Evolutionary conservation across 2,888 invertebrate species (phyloP), one percentile per base, ranked within the genome.

Genomic region (Temnothorax rugatulus): DNA sequence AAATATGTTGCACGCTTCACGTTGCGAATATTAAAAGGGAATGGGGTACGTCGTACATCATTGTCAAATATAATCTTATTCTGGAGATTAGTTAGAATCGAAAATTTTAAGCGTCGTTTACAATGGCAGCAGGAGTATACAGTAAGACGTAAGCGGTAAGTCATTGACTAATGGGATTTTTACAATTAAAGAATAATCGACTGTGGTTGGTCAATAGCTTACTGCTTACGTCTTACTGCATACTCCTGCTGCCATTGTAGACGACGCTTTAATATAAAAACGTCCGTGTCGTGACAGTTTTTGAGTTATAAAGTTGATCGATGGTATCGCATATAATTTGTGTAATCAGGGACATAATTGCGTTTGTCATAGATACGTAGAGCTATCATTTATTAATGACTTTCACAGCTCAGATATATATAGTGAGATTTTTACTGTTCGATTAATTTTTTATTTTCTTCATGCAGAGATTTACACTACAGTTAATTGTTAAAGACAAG

Each of bases 1-100:
- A 64, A 75, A 29, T 75, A 68, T 68, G 66, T 68, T 68, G 47
- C 47, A 68, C 66, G 63, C n/a, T 63, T 64, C 59, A 29, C 38
- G 69, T 52, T n/a, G 61, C 59, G 50, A 73, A 64, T 64, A 44
- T 82, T 69, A 52, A 82, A 50, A 11, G 63, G 18, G 29, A 47
- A 9, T 15, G 8, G 11, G 18, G 52, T 8, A 18, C 13, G 4
- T 44, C 21, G 15, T 44, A 5, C 44, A 66, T 66, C 64, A 64
- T 9, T 15, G 64, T 64, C 41, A 41, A 64, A 64, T n/a, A 64
- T n/a, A 61, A 9, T 34, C 34, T 44, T 44, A 21, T 66, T 66
- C 15, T 15, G 1, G 4, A 15, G 25, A 66, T 25, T 41, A 15
- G 3, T 13, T 66, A 15, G 4, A 44, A 66, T 66, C 25, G 64